Evolutionary conservation across 2,888 invertebrate species (phyloP).

Genomic region (Tenthredo mesomela): DNA sequence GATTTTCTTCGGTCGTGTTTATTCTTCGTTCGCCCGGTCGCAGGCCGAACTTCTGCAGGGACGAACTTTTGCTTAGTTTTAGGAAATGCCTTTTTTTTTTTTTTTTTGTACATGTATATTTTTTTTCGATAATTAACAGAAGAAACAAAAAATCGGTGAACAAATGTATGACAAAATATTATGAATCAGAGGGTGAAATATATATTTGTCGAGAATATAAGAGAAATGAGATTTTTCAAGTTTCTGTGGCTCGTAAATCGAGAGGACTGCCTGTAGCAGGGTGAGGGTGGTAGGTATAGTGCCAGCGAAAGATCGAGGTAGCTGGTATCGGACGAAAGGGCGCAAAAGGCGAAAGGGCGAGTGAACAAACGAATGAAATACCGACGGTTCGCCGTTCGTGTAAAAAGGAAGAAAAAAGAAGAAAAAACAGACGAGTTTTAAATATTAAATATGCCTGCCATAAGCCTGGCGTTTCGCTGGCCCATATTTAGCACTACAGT

Average conservation of each 20-base stretch:
- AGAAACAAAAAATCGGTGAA: background rate
- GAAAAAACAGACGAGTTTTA: slow-evolving; percentile 52
- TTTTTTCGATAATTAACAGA: background rate
- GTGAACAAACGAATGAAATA: slow-evolving; percentile 50
- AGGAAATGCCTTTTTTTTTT: background rate
- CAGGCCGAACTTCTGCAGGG: slow-evolving; percentile 17
- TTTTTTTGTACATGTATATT: background rate
- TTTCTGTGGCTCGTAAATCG: slow-evolving; percentile 43
- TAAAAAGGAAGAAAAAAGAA: slow-evolving; percentile 56
- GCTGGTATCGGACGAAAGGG: slow-evolving; percentile 30
- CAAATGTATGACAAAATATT: background rate
- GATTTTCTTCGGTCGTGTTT: slow-evolving; percentile 72
- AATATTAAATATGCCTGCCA: slow-evolving; percentile 55
- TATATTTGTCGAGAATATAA: background rate
- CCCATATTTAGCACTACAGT: slow-evolving; percentile 53
- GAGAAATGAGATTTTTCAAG: slow-evolving; percentile 14
- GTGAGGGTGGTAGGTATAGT: background rate
- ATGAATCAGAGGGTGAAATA: background rate
- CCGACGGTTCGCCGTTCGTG: slow-evolving; percentile 29
- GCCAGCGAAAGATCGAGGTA: slow-evolving; percentile 22
- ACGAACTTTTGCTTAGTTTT: background rate
- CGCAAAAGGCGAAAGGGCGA: slow-evolving; percentile 24
- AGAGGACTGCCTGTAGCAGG: slow-evolving; percentile 43
- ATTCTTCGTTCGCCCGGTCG: slow-evolving; percentile 61
- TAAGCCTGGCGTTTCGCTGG: slow-evolving; percentile 42